These are phyloP conservation scores for Apeltes quadracus DNA, from an alignment of 2,113 vertebrate species.

Conservation along the genomic window DNA sequence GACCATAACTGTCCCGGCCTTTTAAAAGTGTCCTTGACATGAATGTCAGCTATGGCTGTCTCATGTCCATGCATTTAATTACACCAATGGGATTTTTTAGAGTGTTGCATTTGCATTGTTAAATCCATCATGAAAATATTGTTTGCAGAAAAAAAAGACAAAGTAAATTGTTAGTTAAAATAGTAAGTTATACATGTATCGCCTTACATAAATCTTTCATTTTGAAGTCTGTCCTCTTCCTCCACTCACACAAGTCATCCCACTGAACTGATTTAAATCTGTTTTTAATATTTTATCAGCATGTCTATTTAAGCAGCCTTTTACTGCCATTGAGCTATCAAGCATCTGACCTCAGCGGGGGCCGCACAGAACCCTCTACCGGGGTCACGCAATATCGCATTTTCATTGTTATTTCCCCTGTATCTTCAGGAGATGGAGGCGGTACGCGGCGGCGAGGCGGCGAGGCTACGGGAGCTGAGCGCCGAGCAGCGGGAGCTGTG, in stretches of 20 bases:
- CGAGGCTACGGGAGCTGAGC: conserved; percentile 88
- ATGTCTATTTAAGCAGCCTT: neutral
- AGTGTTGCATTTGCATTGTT: conserved; percentile 7
- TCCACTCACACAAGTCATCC: no score
- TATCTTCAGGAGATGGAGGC: conserved; percentile 84
- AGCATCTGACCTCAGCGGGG: conserved; percentile 9
- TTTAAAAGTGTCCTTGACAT: conserved; percentile 50
- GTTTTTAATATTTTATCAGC: neutral
- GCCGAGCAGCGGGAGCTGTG: conserved; percentile 92
- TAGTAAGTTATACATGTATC: neutral
- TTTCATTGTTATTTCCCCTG: conserved; percentile 8
- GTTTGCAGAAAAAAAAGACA: neutral
- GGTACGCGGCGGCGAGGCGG: conserved; percentile 85
- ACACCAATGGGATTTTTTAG: conserved; percentile 2
- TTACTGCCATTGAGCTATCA: neutral
- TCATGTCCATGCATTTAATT: neutral
- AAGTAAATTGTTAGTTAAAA: neutral
- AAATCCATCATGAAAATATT: neutral
- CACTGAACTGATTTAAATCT: neutral
- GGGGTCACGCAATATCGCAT: conserved; percentile 24
- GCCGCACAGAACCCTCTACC: neutral
- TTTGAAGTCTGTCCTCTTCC: neutral
- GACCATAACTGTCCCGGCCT: conserved; percentile 19
- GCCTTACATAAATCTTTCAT: neutral
- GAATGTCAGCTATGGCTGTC: conserved; percentile 4